phyloP scores from a whole-genome alignment of 2,113 vertebrate genomes.

The Antigone vipio region DNA sequence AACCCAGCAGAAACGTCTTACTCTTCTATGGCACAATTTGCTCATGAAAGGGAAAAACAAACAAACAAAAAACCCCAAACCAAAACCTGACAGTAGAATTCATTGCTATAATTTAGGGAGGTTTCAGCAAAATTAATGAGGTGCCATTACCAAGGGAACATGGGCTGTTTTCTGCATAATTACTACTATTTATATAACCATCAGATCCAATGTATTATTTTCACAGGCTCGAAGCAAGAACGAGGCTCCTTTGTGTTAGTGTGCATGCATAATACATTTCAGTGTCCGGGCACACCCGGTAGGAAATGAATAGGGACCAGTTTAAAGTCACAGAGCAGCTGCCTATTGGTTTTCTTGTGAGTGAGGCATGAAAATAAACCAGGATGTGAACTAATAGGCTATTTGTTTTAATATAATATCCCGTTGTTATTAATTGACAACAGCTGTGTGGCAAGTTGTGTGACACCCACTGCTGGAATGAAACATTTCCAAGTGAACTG shows the following conservation, averaged over 20 bases:
- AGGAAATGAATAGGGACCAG: constrained; percentile 3
- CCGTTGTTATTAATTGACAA: background rate
- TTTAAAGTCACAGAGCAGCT: constrained; percentile 57
- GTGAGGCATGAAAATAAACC: background rate
- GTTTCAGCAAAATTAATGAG: constrained; percentile 38
- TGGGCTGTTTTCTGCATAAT: constrained; percentile 30
- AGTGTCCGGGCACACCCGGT: background rate
- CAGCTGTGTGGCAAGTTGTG: constrained; percentile 30
- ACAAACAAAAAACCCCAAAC: background rate
- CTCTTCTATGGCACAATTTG: background rate
- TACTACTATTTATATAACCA: constrained; percentile 21
- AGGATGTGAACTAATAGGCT: constrained; percentile 30
- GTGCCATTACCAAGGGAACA: constrained; percentile 41
- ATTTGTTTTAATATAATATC: background rate
- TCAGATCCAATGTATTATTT: constrained; percentile 13
- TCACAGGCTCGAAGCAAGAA: background rate
- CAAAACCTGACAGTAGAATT: constrained; percentile 18
- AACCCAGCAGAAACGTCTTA: background rate
- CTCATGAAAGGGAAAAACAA: constrained; percentile 41
- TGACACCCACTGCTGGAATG: background rate
- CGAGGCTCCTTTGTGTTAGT: background rate
- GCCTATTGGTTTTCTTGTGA: constrained; percentile 12
- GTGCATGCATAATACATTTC: constrained; percentile 10
- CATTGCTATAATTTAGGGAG: constrained; percentile 36
- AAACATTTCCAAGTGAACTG: background rate